Evolutionary conservation across 2,888 invertebrate species (phyloP), one percentile per base, ranked within the genome.

Genomic region (Folsomia manolachei): DNA sequence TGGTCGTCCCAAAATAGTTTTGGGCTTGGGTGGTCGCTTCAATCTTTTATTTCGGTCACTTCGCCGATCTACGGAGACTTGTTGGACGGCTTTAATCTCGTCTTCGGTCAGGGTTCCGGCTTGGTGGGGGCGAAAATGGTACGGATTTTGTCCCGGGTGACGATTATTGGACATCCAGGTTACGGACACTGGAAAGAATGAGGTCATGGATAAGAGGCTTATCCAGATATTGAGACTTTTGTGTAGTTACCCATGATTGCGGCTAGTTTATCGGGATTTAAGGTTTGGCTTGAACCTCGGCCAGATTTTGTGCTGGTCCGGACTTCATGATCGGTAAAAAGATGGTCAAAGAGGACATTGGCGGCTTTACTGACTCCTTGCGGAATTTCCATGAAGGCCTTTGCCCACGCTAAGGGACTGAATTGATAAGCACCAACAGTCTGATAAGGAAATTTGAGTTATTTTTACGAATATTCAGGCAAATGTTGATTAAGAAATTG

Each of bases 11-110:
- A n/a, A n/a, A n/a, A n/a, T n/a, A n/a, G n/a, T n/a, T n/a, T n/a
- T n/a, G n/a, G n/a, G n/a, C n/a, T n/a, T n/a, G n/a, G n/a, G n/a
- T n/a, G n/a, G n/a, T n/a, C n/a, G n/a, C n/a, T n/a, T n/a, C n/a
- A n/a, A n/a, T n/a, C n/a, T n/a, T n/a, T n/a, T n/a, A n/a, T 62
- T 62, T n/a, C 62, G 62, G 2, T 63, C 63, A 26, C 27, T 63
- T 21, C 63, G 26, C 18, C 27, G 25, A n/a, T 63, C 27, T 14
- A 63, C 27, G 27, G 27, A 63, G 7, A 63, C 63, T 27, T 63
- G 25, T 27, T 27, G 14, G 1, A 63, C 25, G 11, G 14, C 14
- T 9, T 2, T n/a, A n/a, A 27, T 27, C 27, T 23, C 63, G 7
- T n/a, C n/a, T 21, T 2, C 14, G 27, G 25, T 27, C 63, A 27